Conservation (phyloP, 2,888 invertebrate species). For the Dicyrtoma fusca region DNA sequence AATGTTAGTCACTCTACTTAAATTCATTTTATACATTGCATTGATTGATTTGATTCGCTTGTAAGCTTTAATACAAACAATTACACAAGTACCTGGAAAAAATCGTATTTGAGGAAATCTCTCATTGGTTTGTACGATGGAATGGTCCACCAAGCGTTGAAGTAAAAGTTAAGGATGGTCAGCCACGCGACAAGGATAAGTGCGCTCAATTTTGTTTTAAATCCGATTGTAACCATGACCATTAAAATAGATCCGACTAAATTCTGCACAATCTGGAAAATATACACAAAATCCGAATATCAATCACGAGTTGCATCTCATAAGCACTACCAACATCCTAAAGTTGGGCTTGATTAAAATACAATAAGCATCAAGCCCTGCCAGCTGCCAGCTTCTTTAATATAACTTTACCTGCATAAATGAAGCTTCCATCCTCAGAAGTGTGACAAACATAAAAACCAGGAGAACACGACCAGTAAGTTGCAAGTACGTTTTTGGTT, state of each 20-base stretch:
- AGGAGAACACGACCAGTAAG: constrained; percentile 91
- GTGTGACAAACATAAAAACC: constrained; percentile 98
- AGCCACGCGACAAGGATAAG: constrained; percentile 89
- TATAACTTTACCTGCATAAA: constrained; percentile 72
- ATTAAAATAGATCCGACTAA: constrained; percentile 91
- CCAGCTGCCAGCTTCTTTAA: too few relatives aligned
- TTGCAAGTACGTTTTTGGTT: constrained; percentile 95
- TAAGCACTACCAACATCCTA: too few relatives aligned
- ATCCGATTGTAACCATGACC: constrained; percentile 94
- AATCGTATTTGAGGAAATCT: constrained; percentile 99
- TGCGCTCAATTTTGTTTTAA: constrained; percentile 97
- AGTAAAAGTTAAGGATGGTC: constrained; percentile 87
- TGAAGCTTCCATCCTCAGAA: constrained; percentile 89
- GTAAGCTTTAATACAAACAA: background rate
- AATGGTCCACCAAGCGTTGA: constrained; percentile 98
- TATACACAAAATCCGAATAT: background rate
- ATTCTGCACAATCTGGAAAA: constrained; percentile 81
- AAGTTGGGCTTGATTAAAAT: too few relatives aligned
- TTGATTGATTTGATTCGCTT: too few relatives aligned
- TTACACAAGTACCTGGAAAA: constrained; percentile 86
- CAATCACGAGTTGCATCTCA: background rate
- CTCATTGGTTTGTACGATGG: constrained; percentile 93
- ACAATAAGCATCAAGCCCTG: too few relatives aligned
- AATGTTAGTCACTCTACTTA: too few relatives aligned
- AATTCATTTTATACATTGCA: too few relatives aligned